A percentile compares a stretch with the other conserved stretches of the same genome.
Evolutionary conservation across 2,113 vertebrate genomes (phyloP).

Genomic region (Peromyscus polionotus): DNA sequence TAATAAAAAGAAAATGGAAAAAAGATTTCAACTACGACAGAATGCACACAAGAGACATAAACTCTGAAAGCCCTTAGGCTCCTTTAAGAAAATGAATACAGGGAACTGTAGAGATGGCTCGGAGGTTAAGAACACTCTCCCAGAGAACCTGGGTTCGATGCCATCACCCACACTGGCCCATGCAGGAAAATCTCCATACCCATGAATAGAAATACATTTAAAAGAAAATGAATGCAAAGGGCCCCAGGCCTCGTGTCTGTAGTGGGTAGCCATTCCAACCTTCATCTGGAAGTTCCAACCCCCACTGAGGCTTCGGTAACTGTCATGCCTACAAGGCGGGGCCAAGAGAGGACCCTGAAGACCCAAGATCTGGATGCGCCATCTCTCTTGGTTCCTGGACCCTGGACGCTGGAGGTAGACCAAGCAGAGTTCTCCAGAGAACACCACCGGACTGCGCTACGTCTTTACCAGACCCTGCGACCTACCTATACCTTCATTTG

Average conservation of each 20-base stretch:
- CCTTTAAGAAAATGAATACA: not conserved
- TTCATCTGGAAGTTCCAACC: too few relatives aligned
- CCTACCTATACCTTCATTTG: too few relatives aligned
- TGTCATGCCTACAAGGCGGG: too few relatives aligned
- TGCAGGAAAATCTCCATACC: not conserved
- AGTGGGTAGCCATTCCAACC: too few relatives aligned
- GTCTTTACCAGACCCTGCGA: too few relatives aligned
- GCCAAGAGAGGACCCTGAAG: too few relatives aligned
- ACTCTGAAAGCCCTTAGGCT: not conserved
- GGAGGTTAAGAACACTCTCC: not conserved
- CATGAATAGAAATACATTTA: not conserved
- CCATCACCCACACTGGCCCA: not conserved
- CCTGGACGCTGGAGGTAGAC: too few relatives aligned
- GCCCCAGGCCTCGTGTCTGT: not conserved
- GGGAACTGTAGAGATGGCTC: not conserved
- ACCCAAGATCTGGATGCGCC: too few relatives aligned
- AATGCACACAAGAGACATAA: not conserved
- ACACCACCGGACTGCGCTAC: too few relatives aligned
- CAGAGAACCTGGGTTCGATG: not conserved
- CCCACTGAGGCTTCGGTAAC: too few relatives aligned
- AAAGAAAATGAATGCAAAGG: not conserved
- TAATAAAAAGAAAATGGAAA: not conserved
- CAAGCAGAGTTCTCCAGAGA: too few relatives aligned
- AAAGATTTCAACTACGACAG: conserved; percentile 10
- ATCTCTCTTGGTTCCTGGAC: too few relatives aligned